These are phyloP conservation scores for Pangasius djambal DNA, from an alignment of 2,797 vertebrate species.

Conservation along the genomic window DNA sequence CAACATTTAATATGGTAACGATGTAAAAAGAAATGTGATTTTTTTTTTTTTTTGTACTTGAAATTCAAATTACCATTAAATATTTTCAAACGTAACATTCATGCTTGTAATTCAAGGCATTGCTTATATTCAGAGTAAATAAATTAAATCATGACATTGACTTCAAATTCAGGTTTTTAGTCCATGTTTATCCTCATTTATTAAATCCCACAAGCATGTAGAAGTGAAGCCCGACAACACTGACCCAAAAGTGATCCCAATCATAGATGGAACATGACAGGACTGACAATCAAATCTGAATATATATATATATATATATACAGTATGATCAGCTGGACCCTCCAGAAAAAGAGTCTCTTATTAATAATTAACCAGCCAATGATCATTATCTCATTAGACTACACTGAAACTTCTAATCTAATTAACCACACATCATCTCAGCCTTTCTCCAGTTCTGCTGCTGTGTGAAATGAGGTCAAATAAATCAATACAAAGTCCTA, in stretches of 20 bases:
- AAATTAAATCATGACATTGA: background rate
- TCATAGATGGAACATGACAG: background rate
- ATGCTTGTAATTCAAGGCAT: background rate
- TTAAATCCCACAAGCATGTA: background rate
- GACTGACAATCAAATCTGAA: background rate
- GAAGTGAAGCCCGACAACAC: too few relatives aligned
- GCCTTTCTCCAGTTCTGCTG: background rate
- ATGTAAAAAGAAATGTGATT: too few relatives aligned
- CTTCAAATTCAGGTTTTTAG: background rate
- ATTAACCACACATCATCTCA: background rate
- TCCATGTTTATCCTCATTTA: background rate
- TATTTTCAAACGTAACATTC: background rate
- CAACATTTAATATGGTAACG: too few relatives aligned
- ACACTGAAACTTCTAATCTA: background rate
- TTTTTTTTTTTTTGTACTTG: too few relatives aligned
- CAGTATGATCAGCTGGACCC: background rate
- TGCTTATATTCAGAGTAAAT: background rate
- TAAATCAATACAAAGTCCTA: constrained; percentile 21
- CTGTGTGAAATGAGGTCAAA: constrained; percentile 24
- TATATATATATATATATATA: background rate
- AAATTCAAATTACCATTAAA: too few relatives aligned
- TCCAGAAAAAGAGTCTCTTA: background rate
- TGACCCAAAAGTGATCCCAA: background rate
- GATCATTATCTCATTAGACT: constrained; percentile 5
- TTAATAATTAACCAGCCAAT: background rate